phyloP scores from a whole-genome alignment of 1,140 invertebrate species.

The Melipona quadrifasciata region DNA sequence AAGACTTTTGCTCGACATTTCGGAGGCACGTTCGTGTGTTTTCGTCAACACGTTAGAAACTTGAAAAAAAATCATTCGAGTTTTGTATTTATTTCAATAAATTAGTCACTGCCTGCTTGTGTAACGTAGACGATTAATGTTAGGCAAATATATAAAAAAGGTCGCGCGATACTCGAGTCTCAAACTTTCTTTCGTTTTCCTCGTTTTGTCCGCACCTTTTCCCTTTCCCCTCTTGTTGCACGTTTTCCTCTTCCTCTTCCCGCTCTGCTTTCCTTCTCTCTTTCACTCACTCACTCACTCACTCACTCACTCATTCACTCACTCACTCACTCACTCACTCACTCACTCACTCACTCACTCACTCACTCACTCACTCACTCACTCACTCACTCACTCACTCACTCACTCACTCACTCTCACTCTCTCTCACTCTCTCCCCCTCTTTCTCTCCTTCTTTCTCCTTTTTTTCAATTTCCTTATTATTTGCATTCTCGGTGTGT shows the following conservation, averaged over 20 bases:
- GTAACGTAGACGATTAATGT: slow-evolving; percentile 72
- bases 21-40: slow-evolving; percentile 1
- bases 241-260: not conserved
- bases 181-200: slow-evolving; percentile 41
- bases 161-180: slow-evolving; percentile 66
- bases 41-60: slow-evolving; percentile 62
- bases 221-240: slow-evolving; percentile 10
- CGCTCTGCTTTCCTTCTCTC: not conserved
- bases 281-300: not conserved
- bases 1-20: not conserved
- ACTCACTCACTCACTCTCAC: not conserved
- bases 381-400: not conserved
- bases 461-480: not conserved
- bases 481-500: slow-evolving; percentile 53
- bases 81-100: slow-evolving; percentile 73
- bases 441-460: not conserved
- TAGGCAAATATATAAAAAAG: slow-evolving; percentile 76
- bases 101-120: slow-evolving; percentile 73
- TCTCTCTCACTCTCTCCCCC: not conserved
- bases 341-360: not conserved
- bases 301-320: no score
- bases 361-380: not conserved
- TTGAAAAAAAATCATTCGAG: slow-evolving; percentile 74
- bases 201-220: not conserved
- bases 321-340: not conserved